Evolutionary conservation across 2,888 invertebrate species (phyloP), one percentile per base, ranked within the genome.

Genomic region (Bugulina stolonifera): DNA sequence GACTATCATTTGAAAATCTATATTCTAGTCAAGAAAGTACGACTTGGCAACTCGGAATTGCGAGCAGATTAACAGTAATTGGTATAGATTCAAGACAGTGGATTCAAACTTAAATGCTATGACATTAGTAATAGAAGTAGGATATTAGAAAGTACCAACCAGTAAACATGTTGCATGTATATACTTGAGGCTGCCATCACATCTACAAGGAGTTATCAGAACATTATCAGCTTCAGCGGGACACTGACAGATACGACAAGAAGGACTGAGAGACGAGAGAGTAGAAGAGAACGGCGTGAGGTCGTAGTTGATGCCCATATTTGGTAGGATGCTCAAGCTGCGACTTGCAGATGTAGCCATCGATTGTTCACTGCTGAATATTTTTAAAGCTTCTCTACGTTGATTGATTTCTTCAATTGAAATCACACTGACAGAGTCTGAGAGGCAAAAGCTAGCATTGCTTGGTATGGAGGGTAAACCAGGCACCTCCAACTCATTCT

Each of bases 151-250:
- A 43, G 18, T 27, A 76, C 81, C 77, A 75, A 85, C 87, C 85
- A 86, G 83, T 25, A 88, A 80, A 79, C 87, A 87, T 71, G 83
- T 81, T 73, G 83, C 83, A 77, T 88, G 88, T 52, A 88, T 86
- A 78, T 82, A 86, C 75, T 85, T 82, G 78, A 88, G 82, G 22
- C 87, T 85, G 27, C 88, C 88, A 34, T 86, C 81, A 77, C 88
- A 88, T 54, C 87, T 79, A 77, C 88, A 88, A 0, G 88, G 88
- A 2, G 86, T 84, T 72, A 88, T 86, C 43, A 88, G 81, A 1
- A 84, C 77, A 69, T 79, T 79, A 35, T 75, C 74, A 14, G 73
- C 73, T 23, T 78, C 78, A 73, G 80, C 80, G 22, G 79, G 81
- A 29, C 70, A 70, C 75, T 88, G 87, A 76, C 88, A 88, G 72